Conservation (phyloP, 2,113 vertebrate genomes). For the Chamaetylas fuelleborni region DNA sequence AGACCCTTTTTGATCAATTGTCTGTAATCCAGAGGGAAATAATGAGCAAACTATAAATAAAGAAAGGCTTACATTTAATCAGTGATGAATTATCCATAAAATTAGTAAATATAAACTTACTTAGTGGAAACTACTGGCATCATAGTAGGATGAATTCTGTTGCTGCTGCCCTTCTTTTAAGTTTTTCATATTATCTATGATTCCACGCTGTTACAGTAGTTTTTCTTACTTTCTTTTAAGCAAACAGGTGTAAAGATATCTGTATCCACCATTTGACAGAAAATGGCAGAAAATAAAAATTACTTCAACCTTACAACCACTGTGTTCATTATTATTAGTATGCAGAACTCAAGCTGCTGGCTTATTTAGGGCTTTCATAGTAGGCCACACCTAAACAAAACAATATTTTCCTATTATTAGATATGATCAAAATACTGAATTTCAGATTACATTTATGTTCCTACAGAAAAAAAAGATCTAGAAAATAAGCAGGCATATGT, state of each 20-base stretch:
- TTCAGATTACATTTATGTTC: not conserved
- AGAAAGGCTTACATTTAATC: not conserved
- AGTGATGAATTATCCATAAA: not conserved
- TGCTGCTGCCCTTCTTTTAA: not conserved
- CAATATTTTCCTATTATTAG: not conserved
- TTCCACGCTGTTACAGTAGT: not conserved
- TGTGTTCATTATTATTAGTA: not conserved
- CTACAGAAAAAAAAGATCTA: not conserved
- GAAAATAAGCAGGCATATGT: not conserved
- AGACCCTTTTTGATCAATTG: not conserved
- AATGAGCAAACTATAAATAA: not conserved
- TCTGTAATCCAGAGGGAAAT: not conserved
- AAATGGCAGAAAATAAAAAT: not conserved
- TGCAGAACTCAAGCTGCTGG: not conserved
- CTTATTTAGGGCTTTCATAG: not conserved
- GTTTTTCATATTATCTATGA: not conserved
- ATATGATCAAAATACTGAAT: not conserved
- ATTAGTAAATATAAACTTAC: not conserved
- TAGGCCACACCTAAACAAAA: not conserved
- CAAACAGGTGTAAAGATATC: not conserved
- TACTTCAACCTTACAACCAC: not conserved
- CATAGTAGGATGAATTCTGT: not conserved
- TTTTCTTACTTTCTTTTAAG: not conserved
- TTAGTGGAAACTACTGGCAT: not conserved
- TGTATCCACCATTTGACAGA: not conserved